phyloP scores from a whole-genome alignment of 2,113 vertebrate species.

The Machaerirhynchus nigripectus region DNA sequence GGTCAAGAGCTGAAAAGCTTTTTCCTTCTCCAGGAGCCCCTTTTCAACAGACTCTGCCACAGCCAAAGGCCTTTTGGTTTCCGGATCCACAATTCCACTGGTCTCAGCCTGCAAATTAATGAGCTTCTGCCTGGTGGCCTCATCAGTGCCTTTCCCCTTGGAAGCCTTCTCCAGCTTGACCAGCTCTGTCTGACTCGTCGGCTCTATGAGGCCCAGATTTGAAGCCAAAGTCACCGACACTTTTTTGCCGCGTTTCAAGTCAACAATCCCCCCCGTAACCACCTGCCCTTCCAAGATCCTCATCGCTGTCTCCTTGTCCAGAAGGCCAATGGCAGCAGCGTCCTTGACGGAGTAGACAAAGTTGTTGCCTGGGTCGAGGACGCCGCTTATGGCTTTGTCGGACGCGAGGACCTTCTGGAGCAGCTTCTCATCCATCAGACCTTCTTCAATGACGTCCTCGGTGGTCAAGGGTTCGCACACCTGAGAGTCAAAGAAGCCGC shows the following conservation, averaged over 20 bases:
- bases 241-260: constrained; percentile 85
- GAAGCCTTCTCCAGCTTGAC: constrained; percentile 86
- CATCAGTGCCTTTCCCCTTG: constrained; percentile 79
- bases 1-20: constrained; percentile 76
- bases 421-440: constrained; percentile 86
- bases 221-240: constrained; percentile 90
- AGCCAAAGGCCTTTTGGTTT: constrained; percentile 74
- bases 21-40: constrained; percentile 74
- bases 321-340: constrained; percentile 81
- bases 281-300: constrained; percentile 90
- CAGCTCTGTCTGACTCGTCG: constrained; percentile 72
- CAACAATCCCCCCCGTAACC: constrained; percentile 89
- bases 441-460: constrained; percentile 83
- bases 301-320: constrained; percentile 81
- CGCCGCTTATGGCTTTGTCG: constrained; percentile 85
- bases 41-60: constrained; percentile 77
- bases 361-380: constrained; percentile 81
- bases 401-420: constrained; percentile 83
- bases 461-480: constrained; percentile 78
- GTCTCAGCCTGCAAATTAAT: constrained; percentile 86
- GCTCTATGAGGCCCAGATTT: constrained; percentile 85
- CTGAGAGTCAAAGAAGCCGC: constrained; percentile 85
- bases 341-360: constrained; percentile 80
- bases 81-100: constrained; percentile 84
- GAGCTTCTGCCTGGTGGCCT: constrained; percentile 72